phyloP scores from a whole-genome alignment of 2,113 vertebrate species.

The Herpailurus yagouaroundi region DNA sequence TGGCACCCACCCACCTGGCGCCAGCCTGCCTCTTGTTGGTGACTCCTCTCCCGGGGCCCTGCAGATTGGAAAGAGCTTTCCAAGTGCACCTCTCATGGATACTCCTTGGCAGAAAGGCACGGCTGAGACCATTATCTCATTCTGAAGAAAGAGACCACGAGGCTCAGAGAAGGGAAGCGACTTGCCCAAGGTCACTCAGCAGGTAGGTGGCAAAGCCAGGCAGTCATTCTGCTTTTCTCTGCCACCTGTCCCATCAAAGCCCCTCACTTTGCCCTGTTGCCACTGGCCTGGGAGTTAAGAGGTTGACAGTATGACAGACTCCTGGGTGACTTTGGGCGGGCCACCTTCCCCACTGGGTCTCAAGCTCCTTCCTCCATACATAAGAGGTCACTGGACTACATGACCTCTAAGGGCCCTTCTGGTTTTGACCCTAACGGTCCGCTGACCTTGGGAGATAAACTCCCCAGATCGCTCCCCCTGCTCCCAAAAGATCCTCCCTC shows the following conservation, averaged over 20 bases:
- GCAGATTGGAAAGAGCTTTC: neutral
- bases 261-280: neutral
- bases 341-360: neutral
- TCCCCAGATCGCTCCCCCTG: neutral
- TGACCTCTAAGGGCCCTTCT: neutral
- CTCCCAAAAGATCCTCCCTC: neutral
- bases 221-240: neutral
- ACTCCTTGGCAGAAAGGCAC: slow-evolving; percentile 31
- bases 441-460: neutral
- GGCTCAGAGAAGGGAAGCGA: neutral
- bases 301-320: neutral
- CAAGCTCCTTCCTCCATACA: neutral
- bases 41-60: neutral
- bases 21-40: neutral
- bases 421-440: neutral
- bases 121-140: neutral
- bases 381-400: neutral
- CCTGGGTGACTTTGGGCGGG: neutral
- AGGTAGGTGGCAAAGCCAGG: slow-evolving; percentile 4
- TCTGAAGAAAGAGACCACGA: neutral
- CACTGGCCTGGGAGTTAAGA: neutral
- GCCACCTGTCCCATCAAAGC: slow-evolving; percentile 16
- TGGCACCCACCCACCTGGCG: slow-evolving; percentile 17
- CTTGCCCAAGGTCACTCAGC: slow-evolving; percentile 58
- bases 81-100: neutral